A percentile compares a stretch with the other conserved stretches of the same genome.
Evolutionary conservation across 2,797 vertebrate species (phyloP).

Genomic region (Otolemur crassicaudatus): DNA sequence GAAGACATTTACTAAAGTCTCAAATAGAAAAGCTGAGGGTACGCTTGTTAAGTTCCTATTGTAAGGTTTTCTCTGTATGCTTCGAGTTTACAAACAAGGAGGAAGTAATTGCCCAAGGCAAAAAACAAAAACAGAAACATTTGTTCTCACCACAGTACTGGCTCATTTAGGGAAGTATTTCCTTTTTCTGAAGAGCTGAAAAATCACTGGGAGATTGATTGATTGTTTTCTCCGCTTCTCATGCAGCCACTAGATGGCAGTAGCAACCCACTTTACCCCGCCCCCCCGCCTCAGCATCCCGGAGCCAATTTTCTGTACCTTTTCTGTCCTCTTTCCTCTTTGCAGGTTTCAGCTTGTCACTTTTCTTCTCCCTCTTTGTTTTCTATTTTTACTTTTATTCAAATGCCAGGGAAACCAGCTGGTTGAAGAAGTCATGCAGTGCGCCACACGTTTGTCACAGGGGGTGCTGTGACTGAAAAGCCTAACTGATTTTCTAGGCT

Average conservation of each 20-base stretch:
- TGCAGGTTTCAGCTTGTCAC: slow-evolving; percentile 24
- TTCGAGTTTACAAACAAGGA: neutral
- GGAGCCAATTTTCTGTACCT: slow-evolving; percentile 19
- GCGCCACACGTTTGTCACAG: neutral
- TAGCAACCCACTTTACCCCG: slow-evolving; percentile 62
- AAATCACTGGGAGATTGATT: neutral
- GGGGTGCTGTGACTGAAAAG: neutral
- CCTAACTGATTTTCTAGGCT: neutral
- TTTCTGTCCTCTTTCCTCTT: neutral
- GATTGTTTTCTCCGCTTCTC: neutral
- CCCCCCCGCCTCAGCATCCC: neutral
- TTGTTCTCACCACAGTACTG: neutral
- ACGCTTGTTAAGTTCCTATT: neutral
- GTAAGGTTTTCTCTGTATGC: neutral
- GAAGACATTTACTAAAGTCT: neutral
- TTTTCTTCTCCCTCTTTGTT: slow-evolving; percentile 66
- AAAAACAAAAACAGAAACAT: neutral
- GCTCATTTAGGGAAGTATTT: neutral
- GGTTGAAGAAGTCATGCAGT: neutral
- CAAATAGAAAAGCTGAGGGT: neutral
- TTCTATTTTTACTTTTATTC: slow-evolving; percentile 79
- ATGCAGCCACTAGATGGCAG: slow-evolving; percentile 84
- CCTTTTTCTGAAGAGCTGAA: neutral
- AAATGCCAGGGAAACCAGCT: slow-evolving; percentile 37
- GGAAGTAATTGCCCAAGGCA: neutral